These are phyloP conservation scores for Eustalomyia histrio DNA, from an alignment of 2,888 invertebrate genomes.

Conservation along the genomic window DNA sequence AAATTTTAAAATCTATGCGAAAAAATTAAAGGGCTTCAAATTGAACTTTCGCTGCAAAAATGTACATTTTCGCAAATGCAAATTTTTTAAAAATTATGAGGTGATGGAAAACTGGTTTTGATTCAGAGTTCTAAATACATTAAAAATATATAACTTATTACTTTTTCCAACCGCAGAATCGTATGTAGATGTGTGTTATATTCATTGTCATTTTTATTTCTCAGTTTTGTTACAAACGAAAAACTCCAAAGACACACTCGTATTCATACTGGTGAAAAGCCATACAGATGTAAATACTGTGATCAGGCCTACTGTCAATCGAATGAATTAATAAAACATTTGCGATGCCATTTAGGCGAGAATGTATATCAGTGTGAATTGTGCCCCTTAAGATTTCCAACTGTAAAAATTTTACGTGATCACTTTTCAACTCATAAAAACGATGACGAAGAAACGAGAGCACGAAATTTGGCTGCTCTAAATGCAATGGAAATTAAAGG, in stretches of 20 bases:
- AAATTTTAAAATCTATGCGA: too few species aligned
- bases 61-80: too few species aligned
- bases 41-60: too few species aligned
- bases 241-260: slow-evolving; percentile 82
- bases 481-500: slow-evolving; percentile 57
- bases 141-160: too few species aligned
- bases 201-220: slow-evolving; percentile 25
- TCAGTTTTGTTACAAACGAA: slow-evolving; percentile 81
- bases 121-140: too few species aligned
- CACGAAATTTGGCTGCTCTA: slow-evolving; percentile 53
- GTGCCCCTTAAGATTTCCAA: slow-evolving; percentile 68
- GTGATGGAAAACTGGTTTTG: too few species aligned
- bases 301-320: slow-evolving; percentile 68
- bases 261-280: slow-evolving; percentile 81
- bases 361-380: slow-evolving; percentile 81
- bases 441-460: slow-evolving; percentile 63
- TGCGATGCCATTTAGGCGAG: slow-evolving; percentile 81
- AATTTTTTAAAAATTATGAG: too few species aligned
- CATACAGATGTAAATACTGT: slow-evolving; percentile 68
- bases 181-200: too few species aligned
- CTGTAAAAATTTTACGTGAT: slow-evolving; percentile 65
- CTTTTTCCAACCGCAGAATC: too few species aligned
- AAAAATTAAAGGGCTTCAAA: too few species aligned
- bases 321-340: slow-evolving; percentile 75
- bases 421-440: slow-evolving; percentile 67